These are phyloP conservation scores for Pteruthius melanotis DNA, from an alignment of 2,113 vertebrate genomes.

Conservation along the genomic window DNA sequence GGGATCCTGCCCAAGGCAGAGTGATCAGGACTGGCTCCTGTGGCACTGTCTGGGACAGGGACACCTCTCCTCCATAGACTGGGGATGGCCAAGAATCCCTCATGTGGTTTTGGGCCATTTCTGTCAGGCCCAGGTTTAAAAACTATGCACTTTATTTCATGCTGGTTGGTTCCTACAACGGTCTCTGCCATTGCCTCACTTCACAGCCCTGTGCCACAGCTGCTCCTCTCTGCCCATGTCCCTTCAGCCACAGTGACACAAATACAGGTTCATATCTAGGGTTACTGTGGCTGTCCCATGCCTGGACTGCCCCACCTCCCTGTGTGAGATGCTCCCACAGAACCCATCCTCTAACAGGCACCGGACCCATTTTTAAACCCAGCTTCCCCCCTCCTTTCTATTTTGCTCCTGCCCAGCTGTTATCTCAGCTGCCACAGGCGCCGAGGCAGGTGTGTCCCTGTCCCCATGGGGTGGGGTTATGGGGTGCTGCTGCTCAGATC, in stretches of 20 bases:
- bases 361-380: neutral
- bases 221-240: rapidly evolving
- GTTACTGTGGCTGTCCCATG: neutral
- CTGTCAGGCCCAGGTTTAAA: neutral
- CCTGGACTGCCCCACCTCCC: neutral
- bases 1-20: neutral
- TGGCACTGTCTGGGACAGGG: neutral
- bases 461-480: neutral
- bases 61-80: rapidly evolving
- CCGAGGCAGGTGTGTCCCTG: neutral
- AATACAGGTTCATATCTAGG: neutral
- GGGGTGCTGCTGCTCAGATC: neutral
- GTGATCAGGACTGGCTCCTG: neutral
- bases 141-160: neutral
- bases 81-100: neutral
- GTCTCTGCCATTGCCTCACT: rapidly evolving
- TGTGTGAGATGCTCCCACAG: neutral
- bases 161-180: neutral
- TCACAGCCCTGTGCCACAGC: neutral
- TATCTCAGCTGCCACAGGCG: neutral
- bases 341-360: neutral
- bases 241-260: neutral
- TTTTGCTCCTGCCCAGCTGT: constrained; percentile 22
- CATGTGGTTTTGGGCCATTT: neutral
- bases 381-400: neutral